These are phyloP conservation scores for Acrossocheilus fasciatus DNA, from an alignment of 2,797 vertebrate genomes.

Conservation along the genomic window DNA sequence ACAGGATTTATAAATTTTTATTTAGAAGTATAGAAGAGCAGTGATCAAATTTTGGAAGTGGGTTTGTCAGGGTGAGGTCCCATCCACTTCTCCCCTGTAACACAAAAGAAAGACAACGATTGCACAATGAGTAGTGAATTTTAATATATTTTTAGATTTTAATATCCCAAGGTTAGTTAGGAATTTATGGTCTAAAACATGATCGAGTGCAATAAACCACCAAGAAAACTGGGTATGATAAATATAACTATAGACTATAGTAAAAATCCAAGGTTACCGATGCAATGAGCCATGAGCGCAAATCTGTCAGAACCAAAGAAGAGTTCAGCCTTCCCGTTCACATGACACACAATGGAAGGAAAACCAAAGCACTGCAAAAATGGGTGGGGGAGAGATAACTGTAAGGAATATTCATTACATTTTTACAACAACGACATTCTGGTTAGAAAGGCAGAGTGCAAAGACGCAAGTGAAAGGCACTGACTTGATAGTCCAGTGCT, in stretches of 20 bases:
- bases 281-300: conserved; percentile 85
- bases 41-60: conserved; percentile 70
- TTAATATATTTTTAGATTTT: background rate
- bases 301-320: conserved; percentile 94
- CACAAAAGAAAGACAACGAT: conserved; percentile 46
- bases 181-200: background rate
- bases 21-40: conserved; percentile 7
- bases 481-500: conserved; percentile 84
- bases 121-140: background rate
- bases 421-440: background rate
- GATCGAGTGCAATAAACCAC: background rate
- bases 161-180: background rate
- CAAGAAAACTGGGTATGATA: background rate
- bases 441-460: background rate
- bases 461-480: conserved; percentile 49
- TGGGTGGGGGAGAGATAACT: background rate
- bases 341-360: conserved; percentile 84
- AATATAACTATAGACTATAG: background rate
- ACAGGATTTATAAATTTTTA: background rate
- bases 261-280: conserved; percentile 81
- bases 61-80: conserved; percentile 81
- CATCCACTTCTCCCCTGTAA: conserved; percentile 91
- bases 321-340: conserved; percentile 78
- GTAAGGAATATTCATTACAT: conserved; percentile 18
- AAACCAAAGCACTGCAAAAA: conserved; percentile 87